These are phyloP conservation scores for Micromussa lordhowensis DNA, from an alignment of 92 coral and sea anemone species.

Conservation along the genomic window DNA sequence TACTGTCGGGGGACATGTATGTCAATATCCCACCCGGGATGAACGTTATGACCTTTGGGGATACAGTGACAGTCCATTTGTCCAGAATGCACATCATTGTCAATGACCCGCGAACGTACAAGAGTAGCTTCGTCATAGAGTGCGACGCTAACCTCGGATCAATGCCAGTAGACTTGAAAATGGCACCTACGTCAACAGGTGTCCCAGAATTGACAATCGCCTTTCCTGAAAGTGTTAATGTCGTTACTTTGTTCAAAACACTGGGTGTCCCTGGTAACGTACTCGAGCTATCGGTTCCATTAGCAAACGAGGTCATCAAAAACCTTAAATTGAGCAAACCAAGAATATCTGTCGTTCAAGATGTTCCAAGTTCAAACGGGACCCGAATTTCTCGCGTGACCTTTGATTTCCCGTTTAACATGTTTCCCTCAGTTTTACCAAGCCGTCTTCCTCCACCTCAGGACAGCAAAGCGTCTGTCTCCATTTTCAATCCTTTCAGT, in stretches of 20 bases:
- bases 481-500: constrained; percentile 15
- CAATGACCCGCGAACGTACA: constrained; percentile 12
- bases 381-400: background rate
- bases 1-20: constrained; percentile 14
- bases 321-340: constrained; percentile 1
- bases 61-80: background rate
- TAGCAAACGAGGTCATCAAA: background rate
- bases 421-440: constrained; percentile 5
- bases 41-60: background rate
- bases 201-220: constrained; percentile 2
- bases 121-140: constrained; percentile 1
- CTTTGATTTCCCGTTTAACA: background rate
- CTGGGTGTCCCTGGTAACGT: background rate
- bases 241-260: background rate
- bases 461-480: background rate
- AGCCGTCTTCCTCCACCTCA: background rate
- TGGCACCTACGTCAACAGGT: background rate
- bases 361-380: background rate
- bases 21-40: background rate
- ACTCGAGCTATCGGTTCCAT: background rate
- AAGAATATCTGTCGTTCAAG: constrained; percentile 7
- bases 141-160: constrained; percentile 2
- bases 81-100: constrained; percentile 4
- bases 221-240: background rate
- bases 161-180: background rate